Conservation (phyloP, 2,888 invertebrate species). For the Fragum sueziense region DNA sequence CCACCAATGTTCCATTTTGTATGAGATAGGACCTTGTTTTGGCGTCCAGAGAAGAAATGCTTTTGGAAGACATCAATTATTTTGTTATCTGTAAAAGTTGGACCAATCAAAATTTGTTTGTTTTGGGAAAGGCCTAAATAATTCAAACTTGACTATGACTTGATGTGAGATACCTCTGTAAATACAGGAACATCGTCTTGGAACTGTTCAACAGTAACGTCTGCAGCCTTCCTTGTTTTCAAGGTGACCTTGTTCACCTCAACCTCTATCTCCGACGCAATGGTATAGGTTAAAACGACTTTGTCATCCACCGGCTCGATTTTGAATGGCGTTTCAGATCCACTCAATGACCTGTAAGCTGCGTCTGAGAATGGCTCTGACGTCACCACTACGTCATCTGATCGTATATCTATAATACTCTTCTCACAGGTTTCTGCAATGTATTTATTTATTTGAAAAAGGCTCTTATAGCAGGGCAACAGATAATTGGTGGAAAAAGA, state of each 20-base stretch:
- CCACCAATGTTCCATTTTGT: too few relatives aligned
- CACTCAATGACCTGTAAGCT: conserved; percentile 19
- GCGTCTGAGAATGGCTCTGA: conserved; percentile 13
- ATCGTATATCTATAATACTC: conserved; percentile 12
- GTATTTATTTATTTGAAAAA: too few relatives aligned
- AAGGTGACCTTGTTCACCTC: conserved; percentile 11
- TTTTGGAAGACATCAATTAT: too few relatives aligned
- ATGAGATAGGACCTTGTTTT: too few relatives aligned
- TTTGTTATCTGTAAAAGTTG: too few relatives aligned
- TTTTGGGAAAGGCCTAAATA: too few relatives aligned
- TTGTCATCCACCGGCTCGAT: conserved; percentile 12
- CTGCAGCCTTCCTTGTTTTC: neutral
- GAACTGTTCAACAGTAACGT: conserved; percentile 28
- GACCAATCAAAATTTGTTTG: too few relatives aligned
- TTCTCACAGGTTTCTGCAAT: conserved; percentile 29
- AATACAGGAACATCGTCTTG: conserved; percentile 3
- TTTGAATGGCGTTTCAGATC: conserved; percentile 33
- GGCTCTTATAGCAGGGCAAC: too few relatives aligned
- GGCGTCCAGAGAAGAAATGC: too few relatives aligned
- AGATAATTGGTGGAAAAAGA: too few relatives aligned
- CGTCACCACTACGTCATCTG: conserved; percentile 21
- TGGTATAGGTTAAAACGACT: conserved; percentile 20
- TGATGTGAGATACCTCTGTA: conserved; percentile 13
- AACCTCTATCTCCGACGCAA: conserved; percentile 27
- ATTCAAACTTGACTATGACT: neutral